Percentiles rank a stretch among this genome's conserved stretches.
Conservation (phyloP, 2,113 vertebrate species). For the Psammodynastes pulverulentus region DNA sequence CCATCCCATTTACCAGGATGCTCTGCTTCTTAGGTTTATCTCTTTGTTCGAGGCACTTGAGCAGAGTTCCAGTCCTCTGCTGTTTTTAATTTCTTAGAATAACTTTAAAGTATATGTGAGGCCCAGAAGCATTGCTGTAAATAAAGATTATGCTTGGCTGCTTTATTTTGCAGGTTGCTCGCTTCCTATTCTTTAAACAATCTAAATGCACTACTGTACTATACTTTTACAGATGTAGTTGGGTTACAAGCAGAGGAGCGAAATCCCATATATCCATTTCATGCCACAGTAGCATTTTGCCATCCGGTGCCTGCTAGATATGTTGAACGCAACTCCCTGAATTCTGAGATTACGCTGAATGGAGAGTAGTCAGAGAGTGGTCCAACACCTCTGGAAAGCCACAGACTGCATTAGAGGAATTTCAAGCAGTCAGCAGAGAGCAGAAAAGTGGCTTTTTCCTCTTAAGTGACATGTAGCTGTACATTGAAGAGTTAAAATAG, state of each 20-base stretch:
- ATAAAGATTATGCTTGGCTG: not conserved
- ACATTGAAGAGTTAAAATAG: not conserved
- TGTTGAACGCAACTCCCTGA: not conserved
- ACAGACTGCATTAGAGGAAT: not conserved
- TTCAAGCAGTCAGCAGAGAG: not conserved
- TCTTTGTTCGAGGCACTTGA: not conserved
- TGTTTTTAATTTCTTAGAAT: not conserved
- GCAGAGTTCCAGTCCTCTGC: not conserved
- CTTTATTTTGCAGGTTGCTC: not conserved
- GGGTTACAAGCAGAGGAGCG: not conserved
- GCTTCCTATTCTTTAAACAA: not conserved
- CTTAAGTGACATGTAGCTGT: not conserved
- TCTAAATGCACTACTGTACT: not conserved
- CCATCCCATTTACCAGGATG: not conserved
- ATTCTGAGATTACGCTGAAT: not conserved
- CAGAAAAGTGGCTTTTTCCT: not conserved
- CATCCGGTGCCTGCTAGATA: not conserved
- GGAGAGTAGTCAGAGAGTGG: not conserved
- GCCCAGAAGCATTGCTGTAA: not conserved
- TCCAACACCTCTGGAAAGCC: not conserved
- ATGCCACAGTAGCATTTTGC: not conserved
- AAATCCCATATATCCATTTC: not conserved
- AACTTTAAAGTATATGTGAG: not conserved
- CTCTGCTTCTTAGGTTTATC: not conserved
- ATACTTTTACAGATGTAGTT: not conserved